These are phyloP conservation scores for Spicauda simplicius DNA, from an alignment of 2,888 invertebrate species.

Conservation along the genomic window DNA sequence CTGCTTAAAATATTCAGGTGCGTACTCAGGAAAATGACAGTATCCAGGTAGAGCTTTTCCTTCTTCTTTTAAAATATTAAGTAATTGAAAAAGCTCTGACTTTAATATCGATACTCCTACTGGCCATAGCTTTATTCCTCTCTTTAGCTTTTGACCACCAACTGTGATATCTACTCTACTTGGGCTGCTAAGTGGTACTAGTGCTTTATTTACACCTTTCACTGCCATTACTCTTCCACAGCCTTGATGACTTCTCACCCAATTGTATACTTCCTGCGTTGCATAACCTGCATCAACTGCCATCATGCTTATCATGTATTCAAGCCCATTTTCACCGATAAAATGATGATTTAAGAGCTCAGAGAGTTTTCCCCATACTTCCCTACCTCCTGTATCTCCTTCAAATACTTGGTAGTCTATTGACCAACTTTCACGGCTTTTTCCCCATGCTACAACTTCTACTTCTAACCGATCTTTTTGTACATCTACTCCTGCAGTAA, in stretches of 20 bases:
- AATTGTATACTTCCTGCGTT: conserved; percentile 33
- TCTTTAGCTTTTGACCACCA: conserved; percentile 35
- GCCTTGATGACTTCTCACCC: conserved; percentile 1
- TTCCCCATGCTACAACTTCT: conserved; percentile 29
- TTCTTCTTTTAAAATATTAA: conserved; percentile 37
- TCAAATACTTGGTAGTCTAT: conserved; percentile 30
- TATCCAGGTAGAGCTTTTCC: conserved; percentile 10
- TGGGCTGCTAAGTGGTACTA: conserved; percentile 31
- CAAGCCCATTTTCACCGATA: conserved; percentile 29
- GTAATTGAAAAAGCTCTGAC: conserved; percentile 37
- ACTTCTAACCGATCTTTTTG: conserved; percentile 23
- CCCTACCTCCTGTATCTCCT: conserved; percentile 27
- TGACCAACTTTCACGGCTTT: conserved; percentile 25
- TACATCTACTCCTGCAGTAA: conserved; percentile 28
- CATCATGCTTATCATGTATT: conserved; percentile 32
- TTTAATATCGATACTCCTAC: conserved; percentile 39
- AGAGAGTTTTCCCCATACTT: conserved; percentile 32
- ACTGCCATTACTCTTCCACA: no score
- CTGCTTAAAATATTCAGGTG: conserved; percentile 31
- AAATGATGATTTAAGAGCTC: conserved; percentile 29
- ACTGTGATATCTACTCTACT: conserved; percentile 36
- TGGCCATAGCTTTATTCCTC: conserved; percentile 39
- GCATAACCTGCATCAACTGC: conserved; percentile 32
- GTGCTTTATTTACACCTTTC: conserved; percentile 32
- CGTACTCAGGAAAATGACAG: conserved; percentile 32